Conservation (phyloP, 2,113 vertebrate species). For the Mustela lutreola region DNA sequence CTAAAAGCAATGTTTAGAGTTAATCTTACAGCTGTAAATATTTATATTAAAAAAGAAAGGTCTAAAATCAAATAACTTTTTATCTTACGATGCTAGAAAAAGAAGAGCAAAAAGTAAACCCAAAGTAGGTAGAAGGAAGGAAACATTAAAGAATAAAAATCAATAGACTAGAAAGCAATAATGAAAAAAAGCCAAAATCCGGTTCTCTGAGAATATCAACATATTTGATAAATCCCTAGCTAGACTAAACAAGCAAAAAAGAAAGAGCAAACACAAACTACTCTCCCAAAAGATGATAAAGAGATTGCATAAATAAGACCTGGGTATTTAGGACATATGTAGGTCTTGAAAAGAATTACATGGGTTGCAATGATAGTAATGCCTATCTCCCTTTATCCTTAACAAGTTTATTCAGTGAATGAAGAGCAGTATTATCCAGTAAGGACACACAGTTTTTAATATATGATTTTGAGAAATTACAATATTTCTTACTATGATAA, state of each 20-base stretch:
- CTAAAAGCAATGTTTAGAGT: background rate
- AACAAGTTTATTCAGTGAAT: background rate
- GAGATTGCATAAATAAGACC: background rate
- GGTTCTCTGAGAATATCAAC: background rate
- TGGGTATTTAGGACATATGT: background rate
- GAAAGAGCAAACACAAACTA: background rate
- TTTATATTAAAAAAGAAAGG: conserved; percentile 19
- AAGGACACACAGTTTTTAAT: background rate
- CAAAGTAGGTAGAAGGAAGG: background rate
- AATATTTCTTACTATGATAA: background rate
- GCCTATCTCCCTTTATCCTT: background rate
- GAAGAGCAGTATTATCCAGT: background rate
- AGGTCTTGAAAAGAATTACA: background rate
- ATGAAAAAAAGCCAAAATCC: background rate
- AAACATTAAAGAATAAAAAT: background rate
- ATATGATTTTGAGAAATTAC: background rate
- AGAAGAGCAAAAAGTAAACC: background rate
- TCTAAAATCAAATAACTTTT: background rate
- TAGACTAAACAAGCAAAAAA: background rate
- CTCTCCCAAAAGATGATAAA: background rate
- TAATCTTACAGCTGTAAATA: background rate
- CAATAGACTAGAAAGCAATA: conserved; percentile 12
- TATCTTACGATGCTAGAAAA: background rate
- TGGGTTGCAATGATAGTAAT: background rate
- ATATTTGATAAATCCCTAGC: conserved; percentile 15